These are phyloP conservation scores for Pristionchus arcanus DNA, from an alignment of 2,888 invertebrate species.

Conservation along the genomic window DNA sequence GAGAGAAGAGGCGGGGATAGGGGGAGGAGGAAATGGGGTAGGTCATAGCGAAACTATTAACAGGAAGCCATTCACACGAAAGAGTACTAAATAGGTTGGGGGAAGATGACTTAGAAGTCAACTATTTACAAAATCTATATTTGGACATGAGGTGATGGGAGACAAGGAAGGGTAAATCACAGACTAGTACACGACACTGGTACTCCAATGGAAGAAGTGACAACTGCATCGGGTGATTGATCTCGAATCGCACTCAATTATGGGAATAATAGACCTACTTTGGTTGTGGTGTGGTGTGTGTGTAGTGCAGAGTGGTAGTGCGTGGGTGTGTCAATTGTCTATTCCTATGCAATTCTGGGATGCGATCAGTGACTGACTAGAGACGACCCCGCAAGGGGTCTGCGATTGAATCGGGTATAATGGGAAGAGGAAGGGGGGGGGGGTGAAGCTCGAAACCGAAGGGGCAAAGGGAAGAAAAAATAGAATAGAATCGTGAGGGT, in stretches of 20 bases:
- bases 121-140: conserved; percentile 42
- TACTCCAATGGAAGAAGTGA: not conserved
- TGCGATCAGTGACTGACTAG: conserved; percentile 22
- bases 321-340: not conserved
- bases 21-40: too few species aligned
- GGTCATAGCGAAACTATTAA: not conserved
- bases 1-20: not conserved
- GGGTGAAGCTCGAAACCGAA: not conserved
- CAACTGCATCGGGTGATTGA: not conserved
- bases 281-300: not conserved
- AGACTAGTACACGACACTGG: conserved; percentile 8
- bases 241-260: conserved; percentile 40
- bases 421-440: not conserved
- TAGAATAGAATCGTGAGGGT: not conserved
- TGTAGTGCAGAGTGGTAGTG: conserved; percentile 24
- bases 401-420: conserved; percentile 9
- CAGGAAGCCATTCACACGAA: conserved; percentile 27
- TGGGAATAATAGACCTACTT: conserved; percentile 37
- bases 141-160: not conserved
- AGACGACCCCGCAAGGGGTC: not conserved
- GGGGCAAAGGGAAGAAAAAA: not conserved
- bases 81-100: not conserved
- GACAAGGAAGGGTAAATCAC: not conserved
- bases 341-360: conserved; percentile 3
- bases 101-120: conserved; percentile 14